Percentiles rank a stretch among this genome's conserved stretches.
Conservation (phyloP, 2,113 vertebrate genomes). For the Spheniscus mendiculus region DNA sequence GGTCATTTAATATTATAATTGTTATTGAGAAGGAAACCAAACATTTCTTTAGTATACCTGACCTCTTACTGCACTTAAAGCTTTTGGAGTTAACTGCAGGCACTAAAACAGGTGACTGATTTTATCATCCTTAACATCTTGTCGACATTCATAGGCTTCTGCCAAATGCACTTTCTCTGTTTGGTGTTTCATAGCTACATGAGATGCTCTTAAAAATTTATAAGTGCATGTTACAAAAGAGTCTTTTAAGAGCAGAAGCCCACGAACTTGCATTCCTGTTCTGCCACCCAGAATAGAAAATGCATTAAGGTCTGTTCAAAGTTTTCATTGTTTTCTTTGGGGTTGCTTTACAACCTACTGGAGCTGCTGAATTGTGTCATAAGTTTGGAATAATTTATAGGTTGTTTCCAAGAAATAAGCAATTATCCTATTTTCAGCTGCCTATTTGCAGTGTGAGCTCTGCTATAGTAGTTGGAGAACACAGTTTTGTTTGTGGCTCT, state of each 20-base stretch:
- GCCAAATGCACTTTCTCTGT: constrained; percentile 10
- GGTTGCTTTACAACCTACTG: not conserved
- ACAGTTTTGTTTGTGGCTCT: not conserved
- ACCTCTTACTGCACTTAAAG: not conserved
- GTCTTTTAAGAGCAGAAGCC: not conserved
- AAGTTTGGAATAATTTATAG: not conserved
- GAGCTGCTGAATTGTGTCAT: not conserved
- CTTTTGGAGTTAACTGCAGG: not conserved
- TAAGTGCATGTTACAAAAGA: not conserved
- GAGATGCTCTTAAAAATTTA: not conserved
- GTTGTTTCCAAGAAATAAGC: not conserved
- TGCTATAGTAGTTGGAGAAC: fast-evolving
- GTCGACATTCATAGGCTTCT: not conserved
- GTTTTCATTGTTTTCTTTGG: not conserved
- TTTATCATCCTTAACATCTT: not conserved
- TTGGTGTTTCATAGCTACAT: not conserved
- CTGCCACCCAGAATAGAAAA: not conserved
- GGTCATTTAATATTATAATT: not conserved
- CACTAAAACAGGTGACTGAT: not conserved
- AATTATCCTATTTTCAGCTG: not conserved
- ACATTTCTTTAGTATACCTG: not conserved
- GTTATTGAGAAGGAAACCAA: not conserved
- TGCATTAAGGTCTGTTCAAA: not conserved
- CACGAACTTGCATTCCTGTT: not conserved
- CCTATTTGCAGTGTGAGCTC: not conserved